A percentile compares a stretch with the other conserved stretches of the same genome.
Evolutionary conservation across 2,113 vertebrate species (phyloP).

Genomic region (Nanorana parkeri): DNA sequence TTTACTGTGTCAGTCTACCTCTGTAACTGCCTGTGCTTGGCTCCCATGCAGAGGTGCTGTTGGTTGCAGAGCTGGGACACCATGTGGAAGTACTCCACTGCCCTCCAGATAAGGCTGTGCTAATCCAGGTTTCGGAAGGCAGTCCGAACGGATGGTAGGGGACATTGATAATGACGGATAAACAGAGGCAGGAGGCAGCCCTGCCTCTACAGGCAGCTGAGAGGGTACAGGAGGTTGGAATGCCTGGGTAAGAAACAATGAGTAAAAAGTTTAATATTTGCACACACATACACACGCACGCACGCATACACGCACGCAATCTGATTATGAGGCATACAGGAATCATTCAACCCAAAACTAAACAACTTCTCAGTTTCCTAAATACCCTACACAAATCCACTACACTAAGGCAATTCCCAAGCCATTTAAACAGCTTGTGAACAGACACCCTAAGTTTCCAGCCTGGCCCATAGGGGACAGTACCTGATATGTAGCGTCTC

Average conservation of each 20-base stretch:
- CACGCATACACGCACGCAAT: too few relatives aligned
- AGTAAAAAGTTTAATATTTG: neutral
- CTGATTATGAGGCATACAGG: too few relatives aligned
- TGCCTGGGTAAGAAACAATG: constrained; percentile 63
- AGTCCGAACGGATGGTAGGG: constrained; percentile 74
- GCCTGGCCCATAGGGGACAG: constrained; percentile 59
- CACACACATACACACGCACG: too few relatives aligned
- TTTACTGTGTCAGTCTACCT: constrained; percentile 29
- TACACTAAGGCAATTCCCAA: too few relatives aligned
- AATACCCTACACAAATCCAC: too few relatives aligned
- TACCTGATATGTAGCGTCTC: constrained; percentile 90
- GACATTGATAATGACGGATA: constrained; percentile 75
- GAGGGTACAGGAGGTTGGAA: constrained; percentile 71
- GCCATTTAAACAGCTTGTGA: too few relatives aligned
- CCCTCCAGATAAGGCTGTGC: constrained; percentile 74
- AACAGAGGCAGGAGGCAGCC: constrained; percentile 67
- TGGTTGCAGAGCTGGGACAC: constrained; percentile 62
- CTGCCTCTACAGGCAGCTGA: constrained; percentile 74
- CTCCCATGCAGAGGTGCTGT: neutral
- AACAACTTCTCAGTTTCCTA: too few relatives aligned
- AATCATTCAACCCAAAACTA: too few relatives aligned
- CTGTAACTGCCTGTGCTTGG: neutral
- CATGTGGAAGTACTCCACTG: constrained; percentile 69
- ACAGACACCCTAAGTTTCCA: neutral
- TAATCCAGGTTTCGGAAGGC: constrained; percentile 68